Evolutionary conservation across 1,140 invertebrate genomes (phyloP), one percentile per base, ranked within the genome.

Genomic region (Cotesia chilonis): DNA sequence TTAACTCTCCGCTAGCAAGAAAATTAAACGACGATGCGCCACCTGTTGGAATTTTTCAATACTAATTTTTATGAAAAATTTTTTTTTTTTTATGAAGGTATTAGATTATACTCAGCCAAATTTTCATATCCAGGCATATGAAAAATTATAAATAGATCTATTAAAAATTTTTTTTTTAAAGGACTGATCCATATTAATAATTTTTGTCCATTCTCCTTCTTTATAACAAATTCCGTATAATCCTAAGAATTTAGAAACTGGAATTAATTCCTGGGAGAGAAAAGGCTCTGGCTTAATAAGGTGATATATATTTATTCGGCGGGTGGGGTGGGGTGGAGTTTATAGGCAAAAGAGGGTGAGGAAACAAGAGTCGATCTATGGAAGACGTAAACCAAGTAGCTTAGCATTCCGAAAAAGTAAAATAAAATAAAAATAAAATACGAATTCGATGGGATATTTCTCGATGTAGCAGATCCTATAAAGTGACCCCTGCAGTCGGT

Each of bases 401-500:
- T 81, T 79, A 79, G 76, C 67, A 82, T 83, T 81, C 75, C 75
- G 74, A 81, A 81, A 82, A 78, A 75, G 68, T 9, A 47, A 47
- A 47, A 47, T 9, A 10, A 6, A 47, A 47, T 47, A 47, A 6
- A 47, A 9, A 47, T 71, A 79, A 63, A 67, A 75, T 75, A 75
- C 63, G 37, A 55, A 52, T 37, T 55, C 28, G 54, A 68, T 63
- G 47, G 64, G 76, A 76, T 74, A 76, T 76, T 78, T 82, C 81
- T 79, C 35, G 77, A 79, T 80, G 79, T 71, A 72, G 70, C 69
- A 77, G 79, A 78, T 78, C 81, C 81, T 82, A 85, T 86, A 84
- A 86, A 86, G 79, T 85, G 81, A 84, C 84, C 84, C 85, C 77
- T 47, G 41, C 41, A 81, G 77, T 76, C 77, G 79, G 76, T 78